A percentile compares a stretch with the other conserved stretches of the same genome.
Conservation (phyloP, 2,797 vertebrate species). For the Acridotheres tristis region DNA sequence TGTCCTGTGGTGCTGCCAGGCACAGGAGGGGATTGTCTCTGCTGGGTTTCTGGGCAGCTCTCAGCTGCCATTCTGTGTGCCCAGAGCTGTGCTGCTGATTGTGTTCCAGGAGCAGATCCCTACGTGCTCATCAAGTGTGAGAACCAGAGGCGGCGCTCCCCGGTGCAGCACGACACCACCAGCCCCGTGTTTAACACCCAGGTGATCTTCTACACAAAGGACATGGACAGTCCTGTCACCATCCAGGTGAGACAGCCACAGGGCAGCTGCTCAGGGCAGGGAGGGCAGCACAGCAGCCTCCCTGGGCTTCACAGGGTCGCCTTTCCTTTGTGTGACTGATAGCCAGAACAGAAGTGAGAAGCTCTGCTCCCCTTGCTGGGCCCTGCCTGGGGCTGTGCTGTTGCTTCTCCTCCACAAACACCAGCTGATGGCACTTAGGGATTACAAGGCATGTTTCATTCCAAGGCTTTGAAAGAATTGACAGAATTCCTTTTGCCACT, state of each 20-base stretch:
- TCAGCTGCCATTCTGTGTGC: neutral
- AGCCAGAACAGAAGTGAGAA: neutral
- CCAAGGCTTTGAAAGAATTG: neutral
- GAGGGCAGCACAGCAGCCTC: neutral
- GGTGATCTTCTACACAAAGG: slow-evolving; percentile 89
- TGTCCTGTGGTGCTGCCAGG: neutral
- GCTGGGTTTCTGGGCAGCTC: neutral
- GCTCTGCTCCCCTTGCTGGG: neutral
- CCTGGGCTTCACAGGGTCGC: neutral
- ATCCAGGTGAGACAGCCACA: slow-evolving; percentile 81
- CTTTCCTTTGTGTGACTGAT: neutral
- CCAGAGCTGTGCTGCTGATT: neutral
- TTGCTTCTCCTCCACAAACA: neutral
- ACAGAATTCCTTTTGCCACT: neutral
- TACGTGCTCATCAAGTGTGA: slow-evolving; percentile 92
- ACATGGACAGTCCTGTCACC: slow-evolving; percentile 81
- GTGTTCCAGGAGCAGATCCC: slow-evolving; percentile 84
- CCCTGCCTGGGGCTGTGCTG: neutral
- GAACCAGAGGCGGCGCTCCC: slow-evolving; percentile 76
- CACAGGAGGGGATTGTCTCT: neutral
- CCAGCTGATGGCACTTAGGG: neutral
- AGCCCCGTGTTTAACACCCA: slow-evolving; percentile 81
- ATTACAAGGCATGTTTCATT: neutral
- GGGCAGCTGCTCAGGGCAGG: neutral
- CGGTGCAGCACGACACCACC: slow-evolving; percentile 76